phyloP scores from a whole-genome alignment of 1,140 invertebrate genomes.

The Pseudobourletiella spinata region DNA sequence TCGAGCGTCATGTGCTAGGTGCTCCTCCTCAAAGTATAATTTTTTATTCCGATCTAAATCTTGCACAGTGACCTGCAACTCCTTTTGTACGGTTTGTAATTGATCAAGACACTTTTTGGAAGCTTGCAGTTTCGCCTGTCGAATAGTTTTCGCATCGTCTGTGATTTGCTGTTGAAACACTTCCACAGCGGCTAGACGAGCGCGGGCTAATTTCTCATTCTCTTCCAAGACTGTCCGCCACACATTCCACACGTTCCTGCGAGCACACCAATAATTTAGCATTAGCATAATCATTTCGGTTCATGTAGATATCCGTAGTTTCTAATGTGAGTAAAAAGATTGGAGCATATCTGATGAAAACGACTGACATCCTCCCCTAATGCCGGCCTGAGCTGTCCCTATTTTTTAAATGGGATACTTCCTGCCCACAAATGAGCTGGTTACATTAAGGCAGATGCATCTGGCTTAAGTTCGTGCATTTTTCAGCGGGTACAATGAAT shows the following conservation, averaged over 20 bases:
- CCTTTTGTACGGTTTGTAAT: constrained; percentile 77
- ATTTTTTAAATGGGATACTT: too few species aligned
- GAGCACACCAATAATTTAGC: not conserved
- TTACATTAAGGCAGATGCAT: too few species aligned
- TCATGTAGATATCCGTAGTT: too few species aligned
- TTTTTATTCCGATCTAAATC: constrained; percentile 93
- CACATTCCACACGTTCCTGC: constrained; percentile 91
- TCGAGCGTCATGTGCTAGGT: constrained; percentile 84
- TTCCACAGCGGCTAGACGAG: constrained; percentile 80
- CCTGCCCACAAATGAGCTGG: too few species aligned
- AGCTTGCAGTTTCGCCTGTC: constrained; percentile 70
- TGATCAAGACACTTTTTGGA: constrained; percentile 83
- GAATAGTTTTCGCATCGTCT: constrained; percentile 78
- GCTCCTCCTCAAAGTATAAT: constrained; percentile 89
- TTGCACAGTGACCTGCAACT: constrained; percentile 71
- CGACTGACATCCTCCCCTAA: too few species aligned
- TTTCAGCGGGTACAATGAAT: too few species aligned
- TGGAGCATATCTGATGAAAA: too few species aligned
- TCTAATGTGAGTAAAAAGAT: too few species aligned
- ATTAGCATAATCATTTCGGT: too few species aligned
- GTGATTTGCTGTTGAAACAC: constrained; percentile 88
- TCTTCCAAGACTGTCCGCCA: constrained; percentile 91
- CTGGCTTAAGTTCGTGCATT: too few species aligned
- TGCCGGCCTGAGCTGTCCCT: too few species aligned
- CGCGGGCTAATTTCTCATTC: constrained; percentile 84